These are phyloP conservation scores for Ochropleura leucogaster DNA, from an alignment of 2,888 invertebrate genomes.

Conservation along the genomic window DNA sequence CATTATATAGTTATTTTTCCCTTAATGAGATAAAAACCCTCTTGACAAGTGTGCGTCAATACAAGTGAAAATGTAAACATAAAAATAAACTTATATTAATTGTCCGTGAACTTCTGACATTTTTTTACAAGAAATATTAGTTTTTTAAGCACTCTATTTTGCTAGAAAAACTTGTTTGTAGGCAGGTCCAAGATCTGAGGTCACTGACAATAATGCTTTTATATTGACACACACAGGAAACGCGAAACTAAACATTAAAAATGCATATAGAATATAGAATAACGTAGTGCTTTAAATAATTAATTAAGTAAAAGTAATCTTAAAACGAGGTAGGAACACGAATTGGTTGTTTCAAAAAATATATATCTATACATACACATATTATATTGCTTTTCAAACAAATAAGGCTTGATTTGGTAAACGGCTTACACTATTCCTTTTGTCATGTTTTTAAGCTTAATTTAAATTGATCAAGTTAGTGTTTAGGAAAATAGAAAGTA, in stretches of 20 bases:
- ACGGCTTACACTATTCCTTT: slow-evolving; percentile 1
- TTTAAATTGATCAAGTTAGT: too few species aligned
- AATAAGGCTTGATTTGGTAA: neutral
- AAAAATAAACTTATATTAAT: neutral
- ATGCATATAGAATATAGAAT: slow-evolving; percentile 40
- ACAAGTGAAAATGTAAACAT: slow-evolving; percentile 14
- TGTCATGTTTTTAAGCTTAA: neutral
- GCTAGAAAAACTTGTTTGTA: neutral
- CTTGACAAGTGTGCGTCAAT: neutral
- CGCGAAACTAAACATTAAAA: slow-evolving; percentile 34
- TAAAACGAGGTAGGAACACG: slow-evolving; percentile 58
- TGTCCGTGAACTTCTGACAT: slow-evolving; percentile 2
- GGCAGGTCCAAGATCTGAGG: neutral
- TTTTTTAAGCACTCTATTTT: neutral
- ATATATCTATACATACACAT: neutral
- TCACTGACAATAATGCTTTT: slow-evolving; percentile 11
- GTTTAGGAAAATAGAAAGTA: too few species aligned
- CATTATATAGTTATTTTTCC: neutral
- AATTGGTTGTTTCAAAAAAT: slow-evolving; percentile 23
- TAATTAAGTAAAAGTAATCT: slow-evolving; percentile 63
- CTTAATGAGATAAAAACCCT: slow-evolving; percentile 43
- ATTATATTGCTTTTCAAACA: slow-evolving; percentile 23
- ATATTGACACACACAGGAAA: slow-evolving; percentile 14
- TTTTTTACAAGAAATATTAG: neutral
- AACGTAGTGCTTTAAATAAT: slow-evolving; percentile 23